These are phyloP conservation scores for Zhuqinia jingwanae DNA, from an alignment of 2,888 invertebrate genomes.

Conservation along the genomic window DNA sequence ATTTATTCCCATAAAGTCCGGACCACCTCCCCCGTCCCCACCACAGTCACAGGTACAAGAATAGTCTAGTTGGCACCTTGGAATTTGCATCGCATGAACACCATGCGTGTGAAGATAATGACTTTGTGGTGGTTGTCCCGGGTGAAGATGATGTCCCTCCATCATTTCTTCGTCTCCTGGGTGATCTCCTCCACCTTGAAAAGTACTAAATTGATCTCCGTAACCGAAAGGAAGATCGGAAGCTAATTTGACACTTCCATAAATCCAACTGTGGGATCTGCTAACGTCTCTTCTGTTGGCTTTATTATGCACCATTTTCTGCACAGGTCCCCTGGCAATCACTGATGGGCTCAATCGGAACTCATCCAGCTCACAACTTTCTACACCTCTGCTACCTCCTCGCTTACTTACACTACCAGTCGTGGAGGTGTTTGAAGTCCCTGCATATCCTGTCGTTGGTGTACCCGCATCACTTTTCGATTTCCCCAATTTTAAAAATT, in stretches of 20 bases:
- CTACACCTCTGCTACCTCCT: neutral
- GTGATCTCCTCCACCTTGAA: constrained; percentile 1
- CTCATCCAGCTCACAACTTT: constrained; percentile 73
- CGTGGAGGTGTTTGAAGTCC: neutral
- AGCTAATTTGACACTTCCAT: constrained; percentile 77
- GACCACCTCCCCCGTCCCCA: constrained; percentile 9
- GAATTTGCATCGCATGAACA: constrained; percentile 71
- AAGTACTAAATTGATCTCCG: constrained; percentile 62
- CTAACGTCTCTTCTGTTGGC: constrained; percentile 76
- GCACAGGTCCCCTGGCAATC: constrained; percentile 71
- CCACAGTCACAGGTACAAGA: constrained; percentile 76
- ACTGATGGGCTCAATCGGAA: constrained; percentile 75
- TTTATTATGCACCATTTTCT: constrained; percentile 78
- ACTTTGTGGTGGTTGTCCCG: constrained; percentile 17
- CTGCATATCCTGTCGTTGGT: neutral
- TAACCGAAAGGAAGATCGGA: constrained; percentile 77
- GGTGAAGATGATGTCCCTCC: constrained; percentile 13
- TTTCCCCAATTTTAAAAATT: constrained; percentile 78
- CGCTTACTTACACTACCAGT: neutral
- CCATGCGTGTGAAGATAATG: constrained; percentile 62
- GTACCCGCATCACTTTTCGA: constrained; percentile 78
- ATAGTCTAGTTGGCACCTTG: constrained; percentile 74
- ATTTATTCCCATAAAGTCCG: constrained; percentile 11
- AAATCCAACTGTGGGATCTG: constrained; percentile 78
- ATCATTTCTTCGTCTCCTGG: constrained; percentile 4